Evolutionary conservation across 2,888 invertebrate species (phyloP).

Genomic region (Ochropacha duplaris): DNA sequence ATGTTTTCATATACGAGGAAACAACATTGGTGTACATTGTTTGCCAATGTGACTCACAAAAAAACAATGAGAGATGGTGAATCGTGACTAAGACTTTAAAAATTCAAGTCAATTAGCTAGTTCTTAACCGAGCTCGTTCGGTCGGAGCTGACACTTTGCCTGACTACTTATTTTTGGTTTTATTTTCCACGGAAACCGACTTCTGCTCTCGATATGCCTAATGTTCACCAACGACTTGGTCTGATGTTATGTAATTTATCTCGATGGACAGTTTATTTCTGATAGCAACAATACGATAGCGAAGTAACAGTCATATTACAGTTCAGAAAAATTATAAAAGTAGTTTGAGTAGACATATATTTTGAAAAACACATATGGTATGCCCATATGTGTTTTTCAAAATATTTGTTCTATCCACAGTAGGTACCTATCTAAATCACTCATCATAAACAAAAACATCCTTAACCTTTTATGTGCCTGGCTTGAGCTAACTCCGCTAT

Average conservation of each 20-base stretch:
- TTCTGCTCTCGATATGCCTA: conserved; percentile 10
- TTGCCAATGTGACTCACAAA: conserved; percentile 66
- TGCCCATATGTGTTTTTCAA: too few species aligned
- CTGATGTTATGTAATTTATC: conserved; percentile 31
- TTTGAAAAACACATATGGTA: too few species aligned
- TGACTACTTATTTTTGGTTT: conserved; percentile 37
- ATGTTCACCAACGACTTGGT: conserved; percentile 23
- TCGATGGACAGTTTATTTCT: neutral
- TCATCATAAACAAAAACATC: neutral
- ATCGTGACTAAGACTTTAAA: conserved; percentile 75
- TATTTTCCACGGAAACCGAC: conserved; percentile 34
- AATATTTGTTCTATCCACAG: neutral
- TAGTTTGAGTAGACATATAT: too few species aligned
- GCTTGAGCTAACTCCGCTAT: neutral
- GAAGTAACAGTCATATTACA: too few species aligned
- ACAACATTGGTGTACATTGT: conserved; percentile 47
- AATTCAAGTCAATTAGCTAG: conserved; percentile 71
- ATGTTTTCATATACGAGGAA: conserved; percentile 49
- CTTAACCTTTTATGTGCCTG: neutral
- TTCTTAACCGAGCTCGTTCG: conserved; percentile 31
- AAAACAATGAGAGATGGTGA: conserved; percentile 53
- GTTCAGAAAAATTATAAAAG: too few species aligned
- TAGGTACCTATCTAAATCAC: neutral
- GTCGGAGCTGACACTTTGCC: conserved; percentile 24
- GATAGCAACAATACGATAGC: too few species aligned